A percentile compares a stretch with the other conserved stretches of the same genome.
These are phyloP conservation scores for Nesoenas mayeri DNA, from an alignment of 2,113 vertebrate species.

Conservation along the genomic window DNA sequence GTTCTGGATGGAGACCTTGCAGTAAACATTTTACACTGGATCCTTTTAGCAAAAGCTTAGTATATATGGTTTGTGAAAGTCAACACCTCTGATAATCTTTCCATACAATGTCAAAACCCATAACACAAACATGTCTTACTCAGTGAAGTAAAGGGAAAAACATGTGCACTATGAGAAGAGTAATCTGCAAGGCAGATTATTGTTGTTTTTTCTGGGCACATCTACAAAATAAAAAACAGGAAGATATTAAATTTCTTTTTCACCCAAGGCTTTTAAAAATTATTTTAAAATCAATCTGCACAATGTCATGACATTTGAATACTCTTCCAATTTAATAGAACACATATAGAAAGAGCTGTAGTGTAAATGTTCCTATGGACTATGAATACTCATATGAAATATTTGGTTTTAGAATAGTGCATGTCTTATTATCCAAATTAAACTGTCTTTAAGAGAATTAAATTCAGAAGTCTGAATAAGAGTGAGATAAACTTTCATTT, in stretches of 20 bases:
- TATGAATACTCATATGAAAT: background rate
- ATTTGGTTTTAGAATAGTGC: background rate
- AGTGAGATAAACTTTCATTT: background rate
- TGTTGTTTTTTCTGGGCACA: background rate
- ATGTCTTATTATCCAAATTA: background rate
- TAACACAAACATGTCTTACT: conserved; percentile 62
- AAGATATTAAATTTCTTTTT: background rate
- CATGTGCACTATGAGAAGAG: background rate
- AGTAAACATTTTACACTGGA: conserved; percentile 23
- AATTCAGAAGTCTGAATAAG: background rate
- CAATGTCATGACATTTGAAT: background rate
- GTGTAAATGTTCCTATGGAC: background rate
- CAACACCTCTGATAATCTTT: conserved; percentile 78
- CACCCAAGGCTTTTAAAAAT: background rate
- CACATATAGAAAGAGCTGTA: background rate
- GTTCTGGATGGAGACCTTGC: background rate
- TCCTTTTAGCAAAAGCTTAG: conserved; percentile 76
- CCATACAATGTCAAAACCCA: conserved; percentile 64
- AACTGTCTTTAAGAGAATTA: background rate
- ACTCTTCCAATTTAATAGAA: background rate
- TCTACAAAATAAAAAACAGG: background rate
- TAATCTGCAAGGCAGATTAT: background rate
- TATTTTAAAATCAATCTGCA: background rate
- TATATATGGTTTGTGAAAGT: conserved; percentile 80
- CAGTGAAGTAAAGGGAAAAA: background rate